A percentile compares a stretch with the other conserved stretches of the same genome.
Conservation (phyloP, 2,113 vertebrate species). For the Astatotilapia flaviijosephi region DNA sequence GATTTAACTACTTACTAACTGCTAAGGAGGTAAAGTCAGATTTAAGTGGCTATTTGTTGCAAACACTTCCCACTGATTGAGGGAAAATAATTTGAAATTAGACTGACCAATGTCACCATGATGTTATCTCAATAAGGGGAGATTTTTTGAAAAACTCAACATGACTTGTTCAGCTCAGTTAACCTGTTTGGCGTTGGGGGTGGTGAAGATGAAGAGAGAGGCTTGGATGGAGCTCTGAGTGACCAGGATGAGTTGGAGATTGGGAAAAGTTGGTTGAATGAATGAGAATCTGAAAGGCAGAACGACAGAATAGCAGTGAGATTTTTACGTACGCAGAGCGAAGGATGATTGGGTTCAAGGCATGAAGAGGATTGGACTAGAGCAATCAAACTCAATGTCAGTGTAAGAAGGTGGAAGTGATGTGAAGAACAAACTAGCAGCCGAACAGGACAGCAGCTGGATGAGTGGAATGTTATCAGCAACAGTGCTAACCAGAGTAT, state of each 20-base stretch:
- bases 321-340: background rate
- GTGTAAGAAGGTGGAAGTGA: background rate
- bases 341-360: background rate
- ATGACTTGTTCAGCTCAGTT: background rate
- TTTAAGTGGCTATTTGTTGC: background rate
- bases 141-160: background rate
- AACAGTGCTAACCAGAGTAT: background rate
- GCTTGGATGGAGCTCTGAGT: background rate
- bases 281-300: background rate
- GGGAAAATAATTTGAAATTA: background rate
- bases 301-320: background rate
- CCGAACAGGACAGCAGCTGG: background rate
- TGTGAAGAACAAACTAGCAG: background rate
- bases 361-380: background rate
- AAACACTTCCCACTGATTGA: background rate
- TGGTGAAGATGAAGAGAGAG: background rate
- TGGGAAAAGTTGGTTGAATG: background rate
- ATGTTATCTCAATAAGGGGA: background rate
- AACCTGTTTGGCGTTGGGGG: background rate
- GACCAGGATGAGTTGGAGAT: background rate
- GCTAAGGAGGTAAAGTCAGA: background rate
- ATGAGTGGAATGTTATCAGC: background rate
- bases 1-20: background rate
- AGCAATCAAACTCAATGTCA: background rate
- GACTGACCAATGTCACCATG: background rate